Conservation (phyloP, 2,888 invertebrate genomes). For the Polyommatus icarus region DNA sequence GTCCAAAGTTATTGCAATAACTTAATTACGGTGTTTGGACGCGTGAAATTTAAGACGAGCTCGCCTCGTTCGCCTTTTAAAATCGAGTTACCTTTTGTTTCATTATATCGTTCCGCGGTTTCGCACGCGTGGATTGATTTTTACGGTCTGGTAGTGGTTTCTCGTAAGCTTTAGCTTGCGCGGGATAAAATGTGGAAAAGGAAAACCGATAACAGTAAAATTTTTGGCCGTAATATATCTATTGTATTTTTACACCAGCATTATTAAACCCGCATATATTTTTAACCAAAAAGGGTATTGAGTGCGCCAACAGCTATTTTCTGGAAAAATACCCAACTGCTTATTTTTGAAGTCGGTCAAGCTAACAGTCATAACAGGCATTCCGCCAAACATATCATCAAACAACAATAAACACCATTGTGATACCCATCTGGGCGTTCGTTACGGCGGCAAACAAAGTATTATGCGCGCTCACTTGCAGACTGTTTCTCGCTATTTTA, state of each 20-base stretch:
- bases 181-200: not conserved
- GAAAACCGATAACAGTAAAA: not conserved
- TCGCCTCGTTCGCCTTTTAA: not conserved
- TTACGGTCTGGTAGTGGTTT: not conserved
- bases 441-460: conserved; percentile 22
- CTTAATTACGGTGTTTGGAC: conserved; percentile 16
- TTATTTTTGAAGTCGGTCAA: not conserved
- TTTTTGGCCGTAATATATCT: not conserved
- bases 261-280: too few species aligned
- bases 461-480: conserved; percentile 29
- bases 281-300: too few species aligned
- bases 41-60: conserved; percentile 14
- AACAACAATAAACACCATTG: not conserved
- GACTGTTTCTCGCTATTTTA: not conserved
- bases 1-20: conserved; percentile 24
- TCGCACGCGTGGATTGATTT: conserved; percentile 7
- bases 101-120: not conserved
- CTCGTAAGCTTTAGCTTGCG: not conserved
- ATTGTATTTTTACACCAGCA: too few species aligned
- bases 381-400: conserved; percentile 9
- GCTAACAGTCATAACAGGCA: not conserved
- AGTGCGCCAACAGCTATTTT: too few species aligned
- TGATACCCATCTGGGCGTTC: conserved; percentile 7
- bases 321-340: not conserved
- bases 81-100: conserved; percentile 7